phyloP scores from a whole-genome alignment of 2,888 invertebrate genomes.

The Lumbricus terrestris region DNA sequence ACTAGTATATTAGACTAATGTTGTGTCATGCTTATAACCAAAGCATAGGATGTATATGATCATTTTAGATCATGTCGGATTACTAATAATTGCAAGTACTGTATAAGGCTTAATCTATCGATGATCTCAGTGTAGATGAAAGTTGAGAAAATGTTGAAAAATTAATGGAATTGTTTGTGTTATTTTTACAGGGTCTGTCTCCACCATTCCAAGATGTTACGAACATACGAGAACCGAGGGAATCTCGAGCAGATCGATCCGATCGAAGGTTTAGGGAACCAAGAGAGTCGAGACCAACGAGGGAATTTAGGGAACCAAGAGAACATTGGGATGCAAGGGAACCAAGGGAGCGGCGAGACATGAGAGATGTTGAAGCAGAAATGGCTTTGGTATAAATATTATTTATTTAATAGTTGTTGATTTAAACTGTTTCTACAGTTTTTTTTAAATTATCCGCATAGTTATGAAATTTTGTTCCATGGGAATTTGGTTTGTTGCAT shows the following conservation, averaged over 20 bases:
- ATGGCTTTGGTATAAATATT: conserved; percentile 3
- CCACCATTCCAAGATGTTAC: conserved; percentile 34
- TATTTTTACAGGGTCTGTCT: conserved; percentile 32
- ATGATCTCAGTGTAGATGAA: too few species aligned
- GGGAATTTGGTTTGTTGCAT: background rate
- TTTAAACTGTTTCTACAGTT: background rate
- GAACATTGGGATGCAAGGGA: conserved; percentile 11
- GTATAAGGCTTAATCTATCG: background rate
- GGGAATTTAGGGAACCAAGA: background rate
- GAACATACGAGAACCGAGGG: background rate
- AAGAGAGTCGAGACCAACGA: conserved; percentile 10
- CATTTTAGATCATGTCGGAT: background rate
- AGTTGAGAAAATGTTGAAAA: background rate
- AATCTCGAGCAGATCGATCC: background rate
- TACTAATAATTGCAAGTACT: background rate
- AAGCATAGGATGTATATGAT: too few species aligned
- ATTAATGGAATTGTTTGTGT: background rate
- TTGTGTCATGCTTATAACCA: too few species aligned
- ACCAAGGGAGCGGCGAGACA: background rate
- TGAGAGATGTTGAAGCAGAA: background rate
- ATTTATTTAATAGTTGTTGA: background rate
- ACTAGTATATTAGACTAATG: too few species aligned
- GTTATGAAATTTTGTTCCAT: background rate
- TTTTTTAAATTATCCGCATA: background rate
- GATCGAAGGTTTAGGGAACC: conserved; percentile 8